Conservation (phyloP, 2,888 invertebrate genomes). For the Cenopis cana region DNA sequence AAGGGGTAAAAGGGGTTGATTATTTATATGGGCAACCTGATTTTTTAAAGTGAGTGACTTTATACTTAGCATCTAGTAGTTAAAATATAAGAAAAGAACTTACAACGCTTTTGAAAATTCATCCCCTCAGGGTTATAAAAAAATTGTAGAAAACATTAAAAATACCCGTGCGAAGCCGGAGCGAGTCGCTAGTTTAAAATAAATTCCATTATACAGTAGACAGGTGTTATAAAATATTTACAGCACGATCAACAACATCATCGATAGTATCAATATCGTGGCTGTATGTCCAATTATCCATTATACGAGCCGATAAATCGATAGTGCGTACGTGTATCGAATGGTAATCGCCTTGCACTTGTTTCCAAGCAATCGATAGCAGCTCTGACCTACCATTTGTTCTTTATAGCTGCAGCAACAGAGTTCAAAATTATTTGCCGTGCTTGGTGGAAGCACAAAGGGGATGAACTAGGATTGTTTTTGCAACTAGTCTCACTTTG, state of each 20-base stretch:
- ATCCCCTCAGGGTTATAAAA: too few species aligned
- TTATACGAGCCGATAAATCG: constrained; percentile 25
- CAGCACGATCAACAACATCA: not conserved
- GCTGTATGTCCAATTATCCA: constrained; percentile 24
- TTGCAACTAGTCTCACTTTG: not conserved
- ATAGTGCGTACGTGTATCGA: constrained; percentile 27
- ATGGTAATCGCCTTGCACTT: constrained; percentile 10
- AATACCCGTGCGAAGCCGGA: too few species aligned
- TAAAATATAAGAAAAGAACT: too few species aligned
- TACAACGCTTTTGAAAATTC: too few species aligned
- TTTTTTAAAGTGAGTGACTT: too few species aligned
- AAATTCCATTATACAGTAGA: not conserved
- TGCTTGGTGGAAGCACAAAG: not conserved
- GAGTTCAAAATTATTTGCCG: not conserved
- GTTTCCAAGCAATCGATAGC: not conserved
- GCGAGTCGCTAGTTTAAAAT: too few species aligned
- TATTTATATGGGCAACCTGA: too few species aligned
- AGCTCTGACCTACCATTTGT: not conserved
- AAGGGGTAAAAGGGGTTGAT: too few species aligned
- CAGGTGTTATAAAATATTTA: not conserved
- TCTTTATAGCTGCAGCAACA: not conserved
- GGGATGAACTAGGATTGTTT: not conserved
- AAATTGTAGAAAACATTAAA: too few species aligned
- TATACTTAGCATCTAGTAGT: too few species aligned
- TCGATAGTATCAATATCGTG: not conserved